These are phyloP conservation scores for Orthosia gothica DNA, from an alignment of 2,888 invertebrate genomes.

Conservation along the genomic window DNA sequence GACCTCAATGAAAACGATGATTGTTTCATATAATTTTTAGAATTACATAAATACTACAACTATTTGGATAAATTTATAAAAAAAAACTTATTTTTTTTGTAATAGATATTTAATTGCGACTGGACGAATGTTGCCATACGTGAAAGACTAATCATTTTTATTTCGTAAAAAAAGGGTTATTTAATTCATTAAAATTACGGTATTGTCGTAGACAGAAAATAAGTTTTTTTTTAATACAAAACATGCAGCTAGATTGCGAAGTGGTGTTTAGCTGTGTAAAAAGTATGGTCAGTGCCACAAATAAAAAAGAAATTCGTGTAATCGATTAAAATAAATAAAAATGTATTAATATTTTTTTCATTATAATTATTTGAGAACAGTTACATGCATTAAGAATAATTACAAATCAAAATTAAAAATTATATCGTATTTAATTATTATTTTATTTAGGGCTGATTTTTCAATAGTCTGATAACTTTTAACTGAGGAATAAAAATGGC, in stretches of 20 bases:
- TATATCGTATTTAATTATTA: too few relatives aligned
- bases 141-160: slow-evolving; percentile 3
- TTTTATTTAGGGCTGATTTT: background rate
- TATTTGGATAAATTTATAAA: background rate
- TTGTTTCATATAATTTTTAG: background rate
- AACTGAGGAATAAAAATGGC: too few relatives aligned
- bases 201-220: background rate
- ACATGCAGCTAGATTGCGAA: background rate
- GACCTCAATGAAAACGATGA: background rate
- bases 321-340: background rate
- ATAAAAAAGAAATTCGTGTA: background rate
- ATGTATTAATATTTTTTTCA: too few relatives aligned
- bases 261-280: background rate
- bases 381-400: too few relatives aligned
- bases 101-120: background rate
- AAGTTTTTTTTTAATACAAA: slow-evolving; percentile 9
- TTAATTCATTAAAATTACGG: background rate
- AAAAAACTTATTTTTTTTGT: too few relatives aligned
- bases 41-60: background rate
- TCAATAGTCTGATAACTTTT: too few relatives aligned
- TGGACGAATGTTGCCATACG: slow-evolving; percentile 21
- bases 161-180: background rate
- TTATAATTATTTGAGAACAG: too few relatives aligned
- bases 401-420: too few relatives aligned
- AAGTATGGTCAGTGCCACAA: background rate